Evolutionary conservation across 2,888 invertebrate species (phyloP).

Genomic region (Caenorhabditis angaria): DNA sequence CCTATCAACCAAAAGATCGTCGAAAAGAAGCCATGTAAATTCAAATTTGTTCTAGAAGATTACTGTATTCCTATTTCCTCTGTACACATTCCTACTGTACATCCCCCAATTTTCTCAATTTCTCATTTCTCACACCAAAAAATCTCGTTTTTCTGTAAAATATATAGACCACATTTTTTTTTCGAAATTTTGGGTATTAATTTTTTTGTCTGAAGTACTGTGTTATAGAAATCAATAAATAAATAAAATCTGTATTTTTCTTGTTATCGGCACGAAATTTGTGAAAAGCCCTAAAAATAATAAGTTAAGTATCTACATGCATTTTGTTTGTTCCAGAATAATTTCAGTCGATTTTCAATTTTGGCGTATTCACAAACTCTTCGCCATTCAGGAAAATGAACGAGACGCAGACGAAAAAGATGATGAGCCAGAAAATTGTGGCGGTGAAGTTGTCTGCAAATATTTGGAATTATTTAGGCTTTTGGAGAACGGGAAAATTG

Average conservation of each 20-base stretch:
- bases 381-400: slow-evolving; percentile 87
- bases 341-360: slow-evolving; percentile 72
- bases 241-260: background rate
- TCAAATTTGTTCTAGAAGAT: too few relatives aligned
- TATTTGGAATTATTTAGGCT: background rate
- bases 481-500: background rate
- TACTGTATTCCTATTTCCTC: slow-evolving; percentile 13
- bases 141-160: background rate
- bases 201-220: slow-evolving; percentile 26
- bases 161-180: too few relatives aligned
- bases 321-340: background rate
- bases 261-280: background rate
- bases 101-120: slow-evolving; percentile 20
- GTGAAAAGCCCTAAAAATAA: slow-evolving; percentile 2
- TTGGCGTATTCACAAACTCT: slow-evolving; percentile 93
- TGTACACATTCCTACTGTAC: slow-evolving; percentile 7
- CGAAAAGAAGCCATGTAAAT: background rate
- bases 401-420: slow-evolving; percentile 74
- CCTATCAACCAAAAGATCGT: background rate
- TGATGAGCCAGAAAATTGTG: slow-evolving; percentile 68
- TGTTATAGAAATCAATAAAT: slow-evolving; percentile 17
- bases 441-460: slow-evolving; percentile 67
- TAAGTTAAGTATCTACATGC: slow-evolving; percentile 8
- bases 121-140: slow-evolving; percentile 6
- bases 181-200: slow-evolving; percentile 36